These are phyloP conservation scores for Psettodes erumei DNA, from an alignment of 2,113 vertebrate species.

Conservation along the genomic window DNA sequence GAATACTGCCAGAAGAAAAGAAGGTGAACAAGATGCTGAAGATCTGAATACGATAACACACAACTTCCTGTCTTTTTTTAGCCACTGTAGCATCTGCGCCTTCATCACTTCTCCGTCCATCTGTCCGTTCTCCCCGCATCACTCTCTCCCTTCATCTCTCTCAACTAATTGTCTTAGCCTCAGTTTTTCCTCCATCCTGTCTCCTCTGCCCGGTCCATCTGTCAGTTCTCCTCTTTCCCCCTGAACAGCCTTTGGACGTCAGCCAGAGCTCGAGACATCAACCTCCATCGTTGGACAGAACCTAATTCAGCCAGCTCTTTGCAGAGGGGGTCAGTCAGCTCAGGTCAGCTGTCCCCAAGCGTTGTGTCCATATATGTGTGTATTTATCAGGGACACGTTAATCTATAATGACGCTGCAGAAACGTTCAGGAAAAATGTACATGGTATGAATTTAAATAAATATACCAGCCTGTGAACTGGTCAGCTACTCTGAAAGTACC, in stretches of 20 bases:
- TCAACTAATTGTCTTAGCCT: constrained; percentile 10
- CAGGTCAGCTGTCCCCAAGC: constrained; percentile 9
- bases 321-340: background rate
- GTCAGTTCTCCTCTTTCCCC: constrained; percentile 4
- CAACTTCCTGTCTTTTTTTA: background rate
- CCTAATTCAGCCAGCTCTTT: constrained; percentile 18
- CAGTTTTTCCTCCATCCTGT: background rate
- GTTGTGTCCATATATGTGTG: background rate
- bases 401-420: background rate
- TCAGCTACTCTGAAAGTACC: too few relatives aligned
- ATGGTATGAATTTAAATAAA: too few relatives aligned
- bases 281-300: constrained; percentile 18
- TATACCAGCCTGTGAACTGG: too few relatives aligned
- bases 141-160: background rate
- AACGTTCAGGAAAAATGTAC: background rate
- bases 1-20: background rate
- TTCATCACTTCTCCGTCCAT: background rate
- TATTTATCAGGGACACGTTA: background rate
- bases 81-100: background rate
- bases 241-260: background rate
- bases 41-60: background rate
- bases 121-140: background rate
- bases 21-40: background rate
- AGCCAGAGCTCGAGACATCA: constrained; percentile 30
- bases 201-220: constrained; percentile 10